Evolutionary conservation across 2,888 invertebrate species (phyloP).

Genomic region (Helleia helle): DNA sequence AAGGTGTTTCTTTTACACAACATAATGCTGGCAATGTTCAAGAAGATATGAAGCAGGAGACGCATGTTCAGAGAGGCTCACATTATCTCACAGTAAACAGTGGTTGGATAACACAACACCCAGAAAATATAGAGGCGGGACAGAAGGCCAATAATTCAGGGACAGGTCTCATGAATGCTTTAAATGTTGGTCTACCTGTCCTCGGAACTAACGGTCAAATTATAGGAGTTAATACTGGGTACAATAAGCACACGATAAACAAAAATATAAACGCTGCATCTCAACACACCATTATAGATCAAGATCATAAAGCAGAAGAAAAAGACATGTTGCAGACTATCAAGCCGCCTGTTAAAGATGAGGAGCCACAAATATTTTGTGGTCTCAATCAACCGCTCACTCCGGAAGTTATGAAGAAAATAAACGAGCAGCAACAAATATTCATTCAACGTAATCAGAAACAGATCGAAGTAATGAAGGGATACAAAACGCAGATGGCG

Average conservation of each 20-base stretch:
- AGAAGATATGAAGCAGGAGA: conserved; percentile 51
- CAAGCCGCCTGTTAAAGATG: conserved; percentile 45
- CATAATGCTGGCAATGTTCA: conserved; percentile 36
- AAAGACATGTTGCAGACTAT: conserved; percentile 31
- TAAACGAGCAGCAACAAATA: conserved; percentile 72
- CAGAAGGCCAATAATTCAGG: conserved; percentile 35
- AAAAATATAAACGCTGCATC: conserved; percentile 34
- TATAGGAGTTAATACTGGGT: conserved; percentile 70
- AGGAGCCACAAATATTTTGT: conserved; percentile 61
- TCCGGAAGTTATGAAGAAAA: conserved; percentile 71
- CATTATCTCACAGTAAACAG: conserved; percentile 65
- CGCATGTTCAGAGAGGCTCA: conserved; percentile 51
- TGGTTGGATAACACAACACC: conserved; percentile 63
- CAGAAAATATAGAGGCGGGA: conserved; percentile 39
- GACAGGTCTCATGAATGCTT: conserved; percentile 28
- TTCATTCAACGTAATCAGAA: conserved; percentile 72
- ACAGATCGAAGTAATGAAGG: conserved; percentile 71
- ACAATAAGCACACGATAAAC: conserved; percentile 38
- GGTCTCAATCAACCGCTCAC: conserved; percentile 62
- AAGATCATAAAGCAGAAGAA: conserved; percentile 45
- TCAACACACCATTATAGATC: conserved; percentile 31
- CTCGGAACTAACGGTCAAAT: conserved; percentile 75
- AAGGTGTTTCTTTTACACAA: conserved; percentile 36
- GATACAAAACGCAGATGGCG: conserved; percentile 49
- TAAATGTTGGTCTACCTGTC: conserved; percentile 52